phyloP scores from a whole-genome alignment of 2,797 vertebrate genomes.

The Tokudaia tokunoshimensis region DNA sequence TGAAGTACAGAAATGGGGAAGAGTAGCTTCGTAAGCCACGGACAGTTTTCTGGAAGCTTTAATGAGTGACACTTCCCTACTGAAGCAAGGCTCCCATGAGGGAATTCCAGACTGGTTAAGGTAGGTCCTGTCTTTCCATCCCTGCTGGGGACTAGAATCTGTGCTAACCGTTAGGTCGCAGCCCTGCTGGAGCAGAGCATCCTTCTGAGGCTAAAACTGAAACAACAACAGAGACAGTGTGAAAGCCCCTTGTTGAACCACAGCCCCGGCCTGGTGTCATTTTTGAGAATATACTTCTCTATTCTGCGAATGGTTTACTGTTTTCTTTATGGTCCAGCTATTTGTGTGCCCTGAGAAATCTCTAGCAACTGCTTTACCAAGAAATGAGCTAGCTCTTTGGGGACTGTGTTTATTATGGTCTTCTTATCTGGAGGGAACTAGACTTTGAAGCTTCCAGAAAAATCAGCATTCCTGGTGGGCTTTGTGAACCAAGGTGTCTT shows the following conservation, averaged over 20 bases:
- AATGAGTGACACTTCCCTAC: not conserved
- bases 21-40: accelerated
- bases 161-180: not conserved
- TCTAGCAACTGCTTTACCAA: slow-evolving; percentile 72
- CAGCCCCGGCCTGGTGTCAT: slow-evolving; percentile 54
- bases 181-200: not conserved
- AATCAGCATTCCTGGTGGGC: not conserved
- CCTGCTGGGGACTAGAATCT: not conserved
- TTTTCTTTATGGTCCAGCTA: slow-evolving; percentile 51
- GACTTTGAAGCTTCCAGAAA: not conserved
- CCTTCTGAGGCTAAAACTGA: slow-evolving; percentile 78
- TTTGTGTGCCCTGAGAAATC: slow-evolving; percentile 70
- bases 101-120: not conserved
- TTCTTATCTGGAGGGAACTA: slow-evolving; percentile 28
- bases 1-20: not conserved
- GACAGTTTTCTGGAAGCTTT: not conserved
- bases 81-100: not conserved
- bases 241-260: slow-evolving; percentile 79
- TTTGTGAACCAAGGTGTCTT: not conserved
- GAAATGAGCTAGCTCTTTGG: slow-evolving; percentile 55
- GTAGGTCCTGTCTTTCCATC: not conserved
- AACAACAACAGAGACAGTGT: slow-evolving; percentile 63
- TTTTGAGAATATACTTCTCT: slow-evolving; percentile 83
- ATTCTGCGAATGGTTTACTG: slow-evolving; percentile 75
- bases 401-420: slow-evolving; percentile 26